Evolutionary conservation across 2,113 vertebrate species (phyloP).

Genomic region (Chunga burmeisteri): DNA sequence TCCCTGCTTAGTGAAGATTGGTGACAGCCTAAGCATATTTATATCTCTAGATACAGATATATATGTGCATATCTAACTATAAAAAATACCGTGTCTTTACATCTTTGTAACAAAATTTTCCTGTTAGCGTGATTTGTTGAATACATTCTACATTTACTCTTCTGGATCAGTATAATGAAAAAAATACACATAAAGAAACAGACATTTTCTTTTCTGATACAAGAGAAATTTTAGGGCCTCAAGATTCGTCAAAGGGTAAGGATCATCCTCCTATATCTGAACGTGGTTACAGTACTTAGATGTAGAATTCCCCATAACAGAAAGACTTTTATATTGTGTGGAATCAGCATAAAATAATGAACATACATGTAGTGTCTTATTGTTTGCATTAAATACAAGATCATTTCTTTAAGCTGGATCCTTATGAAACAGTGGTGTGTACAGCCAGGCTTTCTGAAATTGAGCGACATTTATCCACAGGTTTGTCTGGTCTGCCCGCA

Average conservation of each 20-base stretch:
- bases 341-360: not conserved
- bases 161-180: not conserved
- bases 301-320: not conserved
- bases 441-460: not conserved
- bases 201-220: not conserved
- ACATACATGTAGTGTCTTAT: not conserved
- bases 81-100: not conserved
- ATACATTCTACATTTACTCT: not conserved
- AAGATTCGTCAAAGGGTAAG: not conserved
- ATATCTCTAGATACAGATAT: not conserved
- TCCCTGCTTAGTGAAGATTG: not conserved
- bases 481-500: not conserved
- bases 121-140: not conserved
- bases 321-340: not conserved
- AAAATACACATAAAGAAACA: not conserved
- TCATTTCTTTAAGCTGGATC: not conserved
- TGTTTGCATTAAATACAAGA: not conserved
- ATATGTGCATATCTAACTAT: not conserved
- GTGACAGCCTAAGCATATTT: not conserved
- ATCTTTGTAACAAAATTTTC: not conserved
- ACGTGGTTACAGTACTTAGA: not conserved
- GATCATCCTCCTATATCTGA: not conserved
- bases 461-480: not conserved
- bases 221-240: not conserved
- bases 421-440: not conserved